A percentile compares a stretch with the other conserved stretches of the same genome.
Evolutionary conservation across 2,113 vertebrate species (phyloP).

Genomic region (Saimiri boliviensis): DNA sequence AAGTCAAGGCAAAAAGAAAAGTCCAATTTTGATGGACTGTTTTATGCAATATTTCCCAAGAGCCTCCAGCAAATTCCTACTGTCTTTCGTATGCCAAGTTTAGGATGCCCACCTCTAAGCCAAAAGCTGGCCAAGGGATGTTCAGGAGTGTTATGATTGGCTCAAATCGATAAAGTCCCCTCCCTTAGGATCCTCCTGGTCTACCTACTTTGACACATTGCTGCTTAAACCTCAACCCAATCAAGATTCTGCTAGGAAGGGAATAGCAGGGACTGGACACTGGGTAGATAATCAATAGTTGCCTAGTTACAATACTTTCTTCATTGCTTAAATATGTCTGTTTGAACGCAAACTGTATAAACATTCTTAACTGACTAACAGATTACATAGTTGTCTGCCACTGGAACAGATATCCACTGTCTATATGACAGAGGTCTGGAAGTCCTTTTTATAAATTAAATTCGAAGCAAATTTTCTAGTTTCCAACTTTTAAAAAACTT

Average conservation of each 20-base stretch:
- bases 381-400: background rate
- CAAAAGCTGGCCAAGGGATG: background rate
- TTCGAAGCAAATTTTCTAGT: background rate
- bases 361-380: background rate
- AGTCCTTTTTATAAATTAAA: background rate
- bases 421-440: background rate
- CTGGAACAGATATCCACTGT: background rate
- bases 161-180: background rate
- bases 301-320: background rate
- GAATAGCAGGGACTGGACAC: background rate
- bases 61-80: no score
- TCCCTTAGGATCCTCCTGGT: background rate
- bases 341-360: background rate
- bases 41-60: background rate
- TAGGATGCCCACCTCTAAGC: background rate
- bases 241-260: background rate
- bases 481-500: background rate
- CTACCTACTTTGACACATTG: background rate
- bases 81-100: background rate
- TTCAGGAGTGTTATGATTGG: background rate
- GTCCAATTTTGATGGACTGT: background rate
- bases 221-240: background rate
- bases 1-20: background rate
- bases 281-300: background rate
- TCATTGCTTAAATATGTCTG: background rate